Evolutionary conservation across 1,140 invertebrate species (phyloP).

Genomic region (Eriocheir sinensis): DNA sequence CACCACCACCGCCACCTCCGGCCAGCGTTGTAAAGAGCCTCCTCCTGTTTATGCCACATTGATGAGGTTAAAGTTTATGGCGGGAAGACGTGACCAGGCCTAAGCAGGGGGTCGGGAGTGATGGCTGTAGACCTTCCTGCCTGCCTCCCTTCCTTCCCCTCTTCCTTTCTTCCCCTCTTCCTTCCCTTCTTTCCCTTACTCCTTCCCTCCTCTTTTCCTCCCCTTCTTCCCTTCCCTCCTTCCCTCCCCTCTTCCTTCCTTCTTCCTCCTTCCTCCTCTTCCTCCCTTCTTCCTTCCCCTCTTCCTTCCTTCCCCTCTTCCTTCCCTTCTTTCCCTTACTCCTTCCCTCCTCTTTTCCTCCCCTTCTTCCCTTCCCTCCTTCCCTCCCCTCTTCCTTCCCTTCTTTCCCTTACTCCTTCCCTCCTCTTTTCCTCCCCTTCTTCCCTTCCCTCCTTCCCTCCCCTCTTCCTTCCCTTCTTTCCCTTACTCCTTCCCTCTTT

Average conservation of each 20-base stretch:
- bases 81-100: not conserved
- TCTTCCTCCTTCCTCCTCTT: not conserved
- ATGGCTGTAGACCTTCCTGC: not conserved
- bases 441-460: too few species aligned
- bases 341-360: too few species aligned
- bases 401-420: too few species aligned
- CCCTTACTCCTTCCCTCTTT: too few species aligned
- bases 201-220: not conserved
- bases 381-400: too few species aligned
- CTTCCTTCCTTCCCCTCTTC: not conserved
- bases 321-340: too few species aligned
- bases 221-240: not conserved
- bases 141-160: not conserved
- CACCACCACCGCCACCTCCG: not conserved
- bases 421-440: too few species aligned
- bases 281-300: not conserved
- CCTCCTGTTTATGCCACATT: not conserved
- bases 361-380: too few species aligned
- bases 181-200: not conserved
- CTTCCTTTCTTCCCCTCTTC: not conserved
- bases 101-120: not conserved
- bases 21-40: not conserved
- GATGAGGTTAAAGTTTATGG: slow-evolving; percentile 7
- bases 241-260: not conserved
- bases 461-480: too few species aligned